phyloP scores from a whole-genome alignment of 2,113 vertebrate species.

The Notarius lentiginosus region DNA sequence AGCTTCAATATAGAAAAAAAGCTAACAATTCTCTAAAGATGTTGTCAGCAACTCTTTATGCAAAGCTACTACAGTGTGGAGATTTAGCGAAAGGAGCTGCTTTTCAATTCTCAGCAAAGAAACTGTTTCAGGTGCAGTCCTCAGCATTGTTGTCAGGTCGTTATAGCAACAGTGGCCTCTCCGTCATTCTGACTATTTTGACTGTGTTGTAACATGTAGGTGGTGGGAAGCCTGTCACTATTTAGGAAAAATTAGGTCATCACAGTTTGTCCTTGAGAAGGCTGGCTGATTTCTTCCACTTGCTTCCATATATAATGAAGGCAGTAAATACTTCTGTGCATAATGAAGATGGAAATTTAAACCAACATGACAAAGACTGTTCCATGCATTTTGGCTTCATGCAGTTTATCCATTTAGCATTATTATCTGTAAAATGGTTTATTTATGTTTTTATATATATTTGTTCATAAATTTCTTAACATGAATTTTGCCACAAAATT shows the following conservation, averaged over 20 bases:
- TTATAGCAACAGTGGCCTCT: slow-evolving; percentile 54
- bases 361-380: not conserved
- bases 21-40: not conserved
- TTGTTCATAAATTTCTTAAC: not conserved
- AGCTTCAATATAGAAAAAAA: too few relatives aligned
- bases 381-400: not conserved
- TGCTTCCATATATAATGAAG: not conserved
- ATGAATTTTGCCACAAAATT: not conserved
- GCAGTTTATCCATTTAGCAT: not conserved
- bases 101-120: slow-evolving; percentile 48
- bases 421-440: not conserved
- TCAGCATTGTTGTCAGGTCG: slow-evolving; percentile 47
- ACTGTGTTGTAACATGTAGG: slow-evolving; percentile 32
- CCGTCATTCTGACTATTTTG: slow-evolving; percentile 35
- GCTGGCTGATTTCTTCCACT: slow-evolving; percentile 11
- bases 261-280: slow-evolving; percentile 28
- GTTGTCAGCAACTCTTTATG: not conserved
- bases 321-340: not conserved
- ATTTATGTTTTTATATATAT: not conserved
- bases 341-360: not conserved
- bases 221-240: slow-evolving; percentile 7
- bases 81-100: not conserved
- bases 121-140: slow-evolving; percentile 49
- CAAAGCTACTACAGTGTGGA: slow-evolving; percentile 24
- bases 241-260: slow-evolving; percentile 55